Base-by-base conservation (phyloP, 2,113 vertebrate species). In the Siphamia tubifer region DNA sequence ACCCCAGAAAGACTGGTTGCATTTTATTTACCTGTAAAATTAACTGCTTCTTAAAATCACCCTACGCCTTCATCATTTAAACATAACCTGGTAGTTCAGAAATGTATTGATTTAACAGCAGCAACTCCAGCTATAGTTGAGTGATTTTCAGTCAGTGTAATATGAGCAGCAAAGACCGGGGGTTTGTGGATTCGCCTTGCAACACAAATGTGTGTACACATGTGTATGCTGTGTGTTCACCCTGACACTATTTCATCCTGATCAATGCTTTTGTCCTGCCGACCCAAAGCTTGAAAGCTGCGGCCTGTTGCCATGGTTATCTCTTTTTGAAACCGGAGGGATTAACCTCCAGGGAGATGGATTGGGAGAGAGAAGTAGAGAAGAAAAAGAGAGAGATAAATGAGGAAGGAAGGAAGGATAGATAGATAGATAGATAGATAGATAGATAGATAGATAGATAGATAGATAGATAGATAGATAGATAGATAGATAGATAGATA, bases 241-340 rank as follows among this genome's bases (percentile, higher is more conserved):
- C 57, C 45, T 70, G 79, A 86, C 66, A 82, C 65, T 21, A 58
- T 85, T 85, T 83, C 81, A 84, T 81, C 79, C 75, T 77, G 81
- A 90, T 89, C 82, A 80, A 87, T 84, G 81, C 81, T 44, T 80
- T 78, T 82, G 72, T 88, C 74, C 81, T 63, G 47, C 61, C 65
- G 70, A 80, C 64, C 43, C 42, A 45, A 70, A 69, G 79, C 87
- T 82, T 32, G 21, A 77, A 82, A 79, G 79, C 77, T 23, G 20
- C 81, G 77, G 77, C 68, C 77, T 79, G 89, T 90, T 89, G 87
- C 86, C 84, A 90, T 90, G 89, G 89, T 87, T 87, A 82, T 89
- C 70, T 86, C 79, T 64, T 80, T 83, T 81, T 76, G 66, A 89
- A 83, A 88, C 70, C 44, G 25, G 58, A 74, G 77, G 83, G 81